These are phyloP conservation scores for Cerastis leucographa DNA, from an alignment of 2,888 invertebrate species.

Conservation along the genomic window DNA sequence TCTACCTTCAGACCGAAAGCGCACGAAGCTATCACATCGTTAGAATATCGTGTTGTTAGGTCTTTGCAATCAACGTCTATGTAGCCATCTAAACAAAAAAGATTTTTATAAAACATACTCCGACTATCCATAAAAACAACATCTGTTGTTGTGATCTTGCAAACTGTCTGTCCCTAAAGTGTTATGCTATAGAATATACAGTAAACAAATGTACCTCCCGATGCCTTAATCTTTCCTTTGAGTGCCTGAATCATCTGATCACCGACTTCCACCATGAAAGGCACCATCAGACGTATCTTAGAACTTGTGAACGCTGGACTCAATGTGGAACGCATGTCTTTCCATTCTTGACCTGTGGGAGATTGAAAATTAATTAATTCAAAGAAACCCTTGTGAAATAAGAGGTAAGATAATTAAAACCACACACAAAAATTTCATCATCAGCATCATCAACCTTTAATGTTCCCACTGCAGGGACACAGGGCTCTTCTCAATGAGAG, in stretches of 20 bases:
- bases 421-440: too few species aligned
- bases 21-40: conserved; percentile 89
- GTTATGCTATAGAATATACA: background rate
- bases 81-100: conserved; percentile 61
- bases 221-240: conserved; percentile 67
- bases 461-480: too few species aligned
- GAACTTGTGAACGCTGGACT: conserved; percentile 88
- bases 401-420: background rate
- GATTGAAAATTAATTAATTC: background rate
- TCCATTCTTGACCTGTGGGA: conserved; percentile 70
- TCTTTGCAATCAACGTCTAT: conserved; percentile 84
- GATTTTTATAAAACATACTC: background rate
- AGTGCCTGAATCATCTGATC: conserved; percentile 74
- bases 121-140: background rate
- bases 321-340: conserved; percentile 81
- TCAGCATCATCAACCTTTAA: too few species aligned
- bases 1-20: conserved; percentile 90
- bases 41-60: conserved; percentile 83
- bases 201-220: conserved; percentile 71
- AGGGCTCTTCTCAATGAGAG: too few species aligned
- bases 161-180: background rate
- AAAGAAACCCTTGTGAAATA: background rate
- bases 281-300: conserved; percentile 84
- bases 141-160: background rate
- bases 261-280: conserved; percentile 80